Evolutionary conservation across 2,113 vertebrate species (phyloP).

Genomic region (Nothoprocta pentlandii): DNA sequence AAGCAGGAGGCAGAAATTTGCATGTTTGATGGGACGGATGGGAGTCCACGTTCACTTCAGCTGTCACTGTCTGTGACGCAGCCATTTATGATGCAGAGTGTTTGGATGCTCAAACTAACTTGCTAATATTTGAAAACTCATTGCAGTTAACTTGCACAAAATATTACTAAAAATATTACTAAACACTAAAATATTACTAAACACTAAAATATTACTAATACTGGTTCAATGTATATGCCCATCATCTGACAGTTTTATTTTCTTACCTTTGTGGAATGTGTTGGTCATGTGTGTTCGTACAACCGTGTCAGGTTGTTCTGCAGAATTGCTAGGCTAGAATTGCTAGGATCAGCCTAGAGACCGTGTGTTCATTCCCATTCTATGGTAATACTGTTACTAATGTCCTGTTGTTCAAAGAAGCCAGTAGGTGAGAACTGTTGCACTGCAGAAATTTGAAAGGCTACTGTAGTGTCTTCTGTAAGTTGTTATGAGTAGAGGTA

Average conservation of each 20-base stretch:
- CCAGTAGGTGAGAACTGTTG: not conserved
- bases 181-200: slow-evolving; percentile 1
- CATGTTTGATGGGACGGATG: not conserved
- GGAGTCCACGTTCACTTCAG: not conserved
- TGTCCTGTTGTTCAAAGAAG: not conserved
- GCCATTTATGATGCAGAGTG: not conserved
- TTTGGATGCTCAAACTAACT: not conserved
- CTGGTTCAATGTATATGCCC: not conserved
- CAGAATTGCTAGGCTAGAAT: not conserved
- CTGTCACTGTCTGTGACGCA: not conserved
- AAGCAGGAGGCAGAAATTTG: not conserved
- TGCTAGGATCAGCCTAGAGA: not conserved
- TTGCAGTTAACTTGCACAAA: slow-evolving; percentile 4
- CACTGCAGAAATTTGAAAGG: not conserved
- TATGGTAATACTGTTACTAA: not conserved
- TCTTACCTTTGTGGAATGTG: slow-evolving; percentile 2
- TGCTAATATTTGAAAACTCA: not conserved
- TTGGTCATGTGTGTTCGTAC: not conserved
- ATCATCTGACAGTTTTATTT: not conserved
- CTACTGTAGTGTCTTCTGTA: not conserved
- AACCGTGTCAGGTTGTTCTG: slow-evolving; percentile 5
- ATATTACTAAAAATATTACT: not conserved
- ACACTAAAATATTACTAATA: not conserved
- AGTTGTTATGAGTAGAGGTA: not conserved
- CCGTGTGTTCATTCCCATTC: not conserved